phyloP scores from a whole-genome alignment of 2,888 invertebrate species.

The Alsophila aescularia region DNA sequence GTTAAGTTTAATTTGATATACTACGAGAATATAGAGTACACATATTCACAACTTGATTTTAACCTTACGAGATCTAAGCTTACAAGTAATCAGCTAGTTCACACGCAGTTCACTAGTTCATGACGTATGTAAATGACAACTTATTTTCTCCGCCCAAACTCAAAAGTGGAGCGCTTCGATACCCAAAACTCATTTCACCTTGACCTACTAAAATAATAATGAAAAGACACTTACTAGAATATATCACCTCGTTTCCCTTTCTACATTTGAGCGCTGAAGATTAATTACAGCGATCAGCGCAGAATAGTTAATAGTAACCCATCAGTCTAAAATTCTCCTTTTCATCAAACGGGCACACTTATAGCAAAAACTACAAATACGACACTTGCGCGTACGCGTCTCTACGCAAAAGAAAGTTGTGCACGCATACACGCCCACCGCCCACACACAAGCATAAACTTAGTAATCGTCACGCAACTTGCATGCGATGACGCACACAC shows the following conservation, averaged over 20 bases:
- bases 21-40: too few relatives aligned
- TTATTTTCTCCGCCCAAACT: conserved; percentile 1
- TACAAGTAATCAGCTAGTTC: too few relatives aligned
- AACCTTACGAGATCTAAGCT: too few relatives aligned
- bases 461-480: too few relatives aligned
- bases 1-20: too few relatives aligned
- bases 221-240: conserved; percentile 8
- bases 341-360: conserved; percentile 27
- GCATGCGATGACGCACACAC: conserved; percentile 9
- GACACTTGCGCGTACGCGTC: conserved; percentile 43
- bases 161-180: conserved; percentile 10
- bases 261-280: conserved; percentile 23
- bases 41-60: too few relatives aligned
- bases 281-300: conserved; percentile 13
- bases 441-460: conserved; percentile 39
- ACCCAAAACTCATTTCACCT: conserved; percentile 19
- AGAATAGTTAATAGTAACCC: not conserved
- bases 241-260: conserved; percentile 22
- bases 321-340: conserved; percentile 16
- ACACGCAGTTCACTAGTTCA: too few relatives aligned
- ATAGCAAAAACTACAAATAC: conserved; percentile 19
- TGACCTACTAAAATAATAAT: conserved; percentile 13
- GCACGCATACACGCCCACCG: conserved; percentile 38
- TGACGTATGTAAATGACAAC: not conserved
- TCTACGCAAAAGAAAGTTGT: conserved; percentile 52